A percentile compares a stretch with the other conserved stretches of the same genome.
Conservation (phyloP, 2,797 vertebrate genomes). For the Halcyon chelicuti region DNA sequence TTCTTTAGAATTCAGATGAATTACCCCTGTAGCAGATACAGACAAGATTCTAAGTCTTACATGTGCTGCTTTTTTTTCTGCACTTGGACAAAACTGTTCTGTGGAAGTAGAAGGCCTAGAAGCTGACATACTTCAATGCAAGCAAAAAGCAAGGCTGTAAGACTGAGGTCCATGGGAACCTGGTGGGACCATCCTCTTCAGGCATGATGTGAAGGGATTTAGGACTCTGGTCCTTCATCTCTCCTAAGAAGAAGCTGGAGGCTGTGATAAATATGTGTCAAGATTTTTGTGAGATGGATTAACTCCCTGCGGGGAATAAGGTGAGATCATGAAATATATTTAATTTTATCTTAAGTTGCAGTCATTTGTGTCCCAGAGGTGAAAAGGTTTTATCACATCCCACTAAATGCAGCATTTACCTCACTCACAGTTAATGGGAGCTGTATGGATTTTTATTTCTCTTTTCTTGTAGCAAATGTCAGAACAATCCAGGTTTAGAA, state of each 20-base stretch:
- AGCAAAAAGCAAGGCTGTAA: neutral
- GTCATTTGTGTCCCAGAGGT: conserved; percentile 50
- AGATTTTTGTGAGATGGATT: neutral
- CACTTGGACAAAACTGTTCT: neutral
- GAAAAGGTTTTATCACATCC: conserved; percentile 36
- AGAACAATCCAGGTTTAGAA: conserved; percentile 31
- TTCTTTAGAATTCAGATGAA: neutral
- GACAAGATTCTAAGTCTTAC: neutral
- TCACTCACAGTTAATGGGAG: neutral
- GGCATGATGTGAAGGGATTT: neutral
- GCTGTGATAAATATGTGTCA: neutral
- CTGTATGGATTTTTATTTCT: conserved; percentile 39
- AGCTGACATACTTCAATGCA: neutral
- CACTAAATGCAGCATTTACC: neutral
- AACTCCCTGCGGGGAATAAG: neutral
- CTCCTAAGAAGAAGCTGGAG: neutral
- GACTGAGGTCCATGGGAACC: neutral
- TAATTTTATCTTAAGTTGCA: conserved; percentile 32
- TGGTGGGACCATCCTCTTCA: neutral
- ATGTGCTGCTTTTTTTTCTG: neutral
- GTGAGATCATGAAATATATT: conserved; percentile 4
- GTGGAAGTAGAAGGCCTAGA: neutral
- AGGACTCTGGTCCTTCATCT: neutral
- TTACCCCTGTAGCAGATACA: neutral
- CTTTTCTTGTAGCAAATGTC: conserved; percentile 23